phyloP scores from a whole-genome alignment of 1,140 invertebrate genomes.

The Nymphalis io region DNA sequence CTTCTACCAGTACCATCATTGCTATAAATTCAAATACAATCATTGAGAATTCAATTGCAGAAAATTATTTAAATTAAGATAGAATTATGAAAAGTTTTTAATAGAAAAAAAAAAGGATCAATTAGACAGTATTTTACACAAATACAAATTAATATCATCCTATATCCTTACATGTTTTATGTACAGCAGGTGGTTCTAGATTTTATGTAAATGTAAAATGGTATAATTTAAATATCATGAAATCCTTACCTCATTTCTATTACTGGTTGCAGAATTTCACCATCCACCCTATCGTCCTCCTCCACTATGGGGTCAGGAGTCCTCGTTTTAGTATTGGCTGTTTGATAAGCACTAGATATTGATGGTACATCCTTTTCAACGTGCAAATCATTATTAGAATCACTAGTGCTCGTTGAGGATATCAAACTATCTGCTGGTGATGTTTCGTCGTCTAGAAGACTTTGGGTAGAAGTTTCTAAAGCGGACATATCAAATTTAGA shows the following conservation, averaged over 20 bases:
- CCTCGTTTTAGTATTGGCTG: constrained; percentile 72
- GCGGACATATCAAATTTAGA: constrained; percentile 89
- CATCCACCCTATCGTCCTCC: constrained; percentile 69
- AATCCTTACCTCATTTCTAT: constrained; percentile 59
- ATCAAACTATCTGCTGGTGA: constrained; percentile 90
- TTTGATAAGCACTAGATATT: constrained; percentile 77
- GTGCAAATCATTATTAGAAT: constrained; percentile 81
- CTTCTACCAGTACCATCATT: constrained; percentile 46
- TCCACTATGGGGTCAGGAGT: constrained; percentile 61
- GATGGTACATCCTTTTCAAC: constrained; percentile 73
- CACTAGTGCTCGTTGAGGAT: constrained; percentile 86
- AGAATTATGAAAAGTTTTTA: too few relatives aligned
- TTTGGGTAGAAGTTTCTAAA: constrained; percentile 84
- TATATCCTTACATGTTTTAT: too few relatives aligned
- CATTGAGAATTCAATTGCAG: too few relatives aligned
- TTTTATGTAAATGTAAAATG: too few relatives aligned
- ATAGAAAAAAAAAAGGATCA: too few relatives aligned
- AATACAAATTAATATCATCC: too few relatives aligned
- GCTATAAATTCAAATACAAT: not conserved
- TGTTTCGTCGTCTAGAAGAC: constrained; percentile 87
- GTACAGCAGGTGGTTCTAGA: too few relatives aligned
- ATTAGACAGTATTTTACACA: too few relatives aligned
- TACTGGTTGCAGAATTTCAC: constrained; percentile 60
- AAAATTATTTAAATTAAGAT: too few relatives aligned
- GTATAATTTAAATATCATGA: not conserved